Conservation (phyloP, 2,888 invertebrate genomes). For the Drosophila paracracens region DNA sequence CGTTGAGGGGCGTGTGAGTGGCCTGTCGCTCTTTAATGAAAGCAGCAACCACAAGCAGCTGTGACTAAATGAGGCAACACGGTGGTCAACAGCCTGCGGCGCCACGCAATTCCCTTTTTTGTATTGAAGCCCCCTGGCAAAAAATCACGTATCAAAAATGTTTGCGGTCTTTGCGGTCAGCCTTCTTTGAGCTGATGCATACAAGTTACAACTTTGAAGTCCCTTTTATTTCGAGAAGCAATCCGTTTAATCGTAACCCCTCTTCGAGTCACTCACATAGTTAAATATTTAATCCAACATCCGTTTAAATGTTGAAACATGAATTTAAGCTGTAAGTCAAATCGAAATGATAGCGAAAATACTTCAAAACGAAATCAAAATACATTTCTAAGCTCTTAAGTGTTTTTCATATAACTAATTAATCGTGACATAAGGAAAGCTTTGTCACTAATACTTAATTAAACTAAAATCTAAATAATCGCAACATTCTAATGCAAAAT, state of each 20-base stretch:
- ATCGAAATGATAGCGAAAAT: constrained; percentile 37
- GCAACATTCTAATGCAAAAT: constrained; percentile 29
- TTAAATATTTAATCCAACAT: constrained; percentile 39
- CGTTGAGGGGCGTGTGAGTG: constrained; percentile 28
- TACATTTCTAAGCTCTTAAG: constrained; percentile 79
- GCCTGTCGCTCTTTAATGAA: constrained; percentile 53
- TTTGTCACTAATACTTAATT: constrained; percentile 43
- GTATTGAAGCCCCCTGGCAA: constrained; percentile 33
- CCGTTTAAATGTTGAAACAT: constrained; percentile 37
- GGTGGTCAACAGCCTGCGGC: constrained; percentile 33
- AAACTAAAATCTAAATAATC: constrained; percentile 47
- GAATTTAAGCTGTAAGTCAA: constrained; percentile 37
- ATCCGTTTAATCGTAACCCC: constrained; percentile 27
- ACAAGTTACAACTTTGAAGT: constrained; percentile 30
- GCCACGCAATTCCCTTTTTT: neutral
- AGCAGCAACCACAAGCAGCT: constrained; percentile 67
- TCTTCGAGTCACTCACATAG: constrained; percentile 31
- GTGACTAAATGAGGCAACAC: constrained; percentile 43
- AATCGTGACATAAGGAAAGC: constrained; percentile 54
- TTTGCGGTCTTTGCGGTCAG: constrained; percentile 68
- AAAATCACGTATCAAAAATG: constrained; percentile 76
- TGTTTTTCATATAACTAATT: constrained; percentile 67
- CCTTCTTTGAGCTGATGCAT: constrained; percentile 48
- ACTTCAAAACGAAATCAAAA: constrained; percentile 71
- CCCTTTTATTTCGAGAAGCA: constrained; percentile 14